Conservation (phyloP, 2,113 vertebrate genomes). For the Atlantisia rogersi region DNA sequence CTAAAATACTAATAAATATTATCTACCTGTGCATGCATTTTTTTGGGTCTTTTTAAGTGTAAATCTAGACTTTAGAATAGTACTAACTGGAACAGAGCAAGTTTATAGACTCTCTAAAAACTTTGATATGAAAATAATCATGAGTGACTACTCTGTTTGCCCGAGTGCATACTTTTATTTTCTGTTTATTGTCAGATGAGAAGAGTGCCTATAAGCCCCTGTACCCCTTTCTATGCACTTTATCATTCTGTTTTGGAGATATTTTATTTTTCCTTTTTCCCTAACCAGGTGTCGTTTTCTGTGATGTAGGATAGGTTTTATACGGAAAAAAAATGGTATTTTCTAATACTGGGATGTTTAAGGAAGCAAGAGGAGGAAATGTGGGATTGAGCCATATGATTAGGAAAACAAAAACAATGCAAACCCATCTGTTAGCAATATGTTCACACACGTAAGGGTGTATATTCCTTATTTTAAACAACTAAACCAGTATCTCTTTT, state of each 20-base stretch:
- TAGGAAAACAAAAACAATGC: background rate
- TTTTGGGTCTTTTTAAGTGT: background rate
- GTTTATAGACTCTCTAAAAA: conserved; percentile 7
- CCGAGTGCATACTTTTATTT: background rate
- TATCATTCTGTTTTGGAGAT: background rate
- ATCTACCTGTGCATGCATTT: background rate
- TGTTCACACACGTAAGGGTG: background rate
- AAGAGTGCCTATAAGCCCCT: background rate
- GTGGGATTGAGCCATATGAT: background rate
- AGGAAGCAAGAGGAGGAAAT: background rate
- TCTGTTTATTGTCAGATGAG: conserved; percentile 14
- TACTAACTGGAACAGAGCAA: background rate
- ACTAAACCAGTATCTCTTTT: background rate
- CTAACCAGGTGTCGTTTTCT: background rate
- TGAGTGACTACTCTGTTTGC: conserved; percentile 17
- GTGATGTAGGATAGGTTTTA: background rate
- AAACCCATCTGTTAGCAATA: conserved; percentile 21
- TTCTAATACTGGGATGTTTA: background rate
- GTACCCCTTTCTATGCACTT: background rate
- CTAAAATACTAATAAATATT: background rate
- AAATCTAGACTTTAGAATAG: conserved; percentile 1
- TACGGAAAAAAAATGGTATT: background rate
- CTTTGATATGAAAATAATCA: conserved; percentile 46
- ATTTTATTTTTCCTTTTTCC: background rate
- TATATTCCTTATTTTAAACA: background rate